Evolutionary conservation across 2,888 invertebrate species (phyloP).

Genomic region (Lasius platythorax): DNA sequence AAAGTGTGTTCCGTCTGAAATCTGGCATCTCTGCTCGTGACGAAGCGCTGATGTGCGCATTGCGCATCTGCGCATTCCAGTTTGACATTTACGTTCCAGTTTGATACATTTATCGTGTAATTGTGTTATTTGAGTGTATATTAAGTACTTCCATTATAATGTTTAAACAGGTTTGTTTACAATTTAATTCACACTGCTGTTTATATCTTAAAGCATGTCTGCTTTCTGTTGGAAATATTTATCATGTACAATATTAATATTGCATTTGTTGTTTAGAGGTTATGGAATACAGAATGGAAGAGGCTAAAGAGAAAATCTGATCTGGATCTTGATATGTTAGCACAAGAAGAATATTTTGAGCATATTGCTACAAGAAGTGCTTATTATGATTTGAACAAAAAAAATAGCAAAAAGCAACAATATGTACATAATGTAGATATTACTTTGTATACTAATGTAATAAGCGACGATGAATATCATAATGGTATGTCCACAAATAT

Average conservation of each 20-base stretch:
- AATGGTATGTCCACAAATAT: neutral
- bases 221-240: neutral
- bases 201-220: neutral
- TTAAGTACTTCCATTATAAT: no score
- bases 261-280: neutral
- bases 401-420: neutral
- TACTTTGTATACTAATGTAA: neutral
- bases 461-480: slow-evolving; percentile 10
- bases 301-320: slow-evolving; percentile 13
- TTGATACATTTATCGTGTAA: no score
- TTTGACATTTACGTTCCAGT: no score
- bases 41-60: no score
- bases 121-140: no score
- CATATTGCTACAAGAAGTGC: neutral
- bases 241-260: neutral
- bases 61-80: no score
- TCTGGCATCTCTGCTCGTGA: no score
- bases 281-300: slow-evolving; percentile 19
- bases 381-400: slow-evolving; percentile 7
- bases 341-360: slow-evolving; percentile 27
- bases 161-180: no score
- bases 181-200: no score
- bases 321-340: neutral
- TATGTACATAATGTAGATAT: neutral
- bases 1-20: no score